Conservation (phyloP, 2,797 vertebrate genomes). For the Decapterus maruadsi region DNA sequence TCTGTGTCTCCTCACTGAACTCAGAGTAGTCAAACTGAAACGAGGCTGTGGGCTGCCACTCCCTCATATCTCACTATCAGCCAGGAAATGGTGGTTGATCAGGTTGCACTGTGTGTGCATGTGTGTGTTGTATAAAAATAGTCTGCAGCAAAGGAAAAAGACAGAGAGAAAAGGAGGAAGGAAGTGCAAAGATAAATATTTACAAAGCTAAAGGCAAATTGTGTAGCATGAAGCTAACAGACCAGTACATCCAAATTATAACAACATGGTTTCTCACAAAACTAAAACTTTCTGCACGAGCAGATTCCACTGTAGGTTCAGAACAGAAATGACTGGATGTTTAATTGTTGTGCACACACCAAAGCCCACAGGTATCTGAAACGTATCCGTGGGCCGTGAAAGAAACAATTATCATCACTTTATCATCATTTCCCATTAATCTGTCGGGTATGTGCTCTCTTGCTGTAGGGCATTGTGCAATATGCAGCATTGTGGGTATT, state of each 20-base stretch:
- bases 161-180: constrained; percentile 10
- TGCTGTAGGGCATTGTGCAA: no score
- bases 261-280: not conserved
- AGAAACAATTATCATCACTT: no score
- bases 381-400: no score
- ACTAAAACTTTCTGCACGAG: not conserved
- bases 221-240: not conserved
- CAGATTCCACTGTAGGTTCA: not conserved
- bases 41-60: not conserved
- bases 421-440: no score
- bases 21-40: constrained; percentile 12
- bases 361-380: no score
- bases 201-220: not conserved
- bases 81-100: constrained; percentile 46
- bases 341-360: not conserved
- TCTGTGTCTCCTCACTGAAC: not conserved
- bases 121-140: constrained; percentile 20
- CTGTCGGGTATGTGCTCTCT: no score
- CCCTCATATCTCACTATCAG: constrained; percentile 17
- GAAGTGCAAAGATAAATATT: constrained; percentile 12
- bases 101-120: not conserved
- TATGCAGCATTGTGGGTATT: no score
- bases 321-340: not conserved
- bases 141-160: constrained; percentile 12
- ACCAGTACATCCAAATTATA: not conserved